A percentile compares a stretch with the other conserved stretches of the same genome.
These are phyloP conservation scores for Schizopygopsis pylzovi DNA, from an alignment of 2,797 vertebrate genomes.

Conservation along the genomic window DNA sequence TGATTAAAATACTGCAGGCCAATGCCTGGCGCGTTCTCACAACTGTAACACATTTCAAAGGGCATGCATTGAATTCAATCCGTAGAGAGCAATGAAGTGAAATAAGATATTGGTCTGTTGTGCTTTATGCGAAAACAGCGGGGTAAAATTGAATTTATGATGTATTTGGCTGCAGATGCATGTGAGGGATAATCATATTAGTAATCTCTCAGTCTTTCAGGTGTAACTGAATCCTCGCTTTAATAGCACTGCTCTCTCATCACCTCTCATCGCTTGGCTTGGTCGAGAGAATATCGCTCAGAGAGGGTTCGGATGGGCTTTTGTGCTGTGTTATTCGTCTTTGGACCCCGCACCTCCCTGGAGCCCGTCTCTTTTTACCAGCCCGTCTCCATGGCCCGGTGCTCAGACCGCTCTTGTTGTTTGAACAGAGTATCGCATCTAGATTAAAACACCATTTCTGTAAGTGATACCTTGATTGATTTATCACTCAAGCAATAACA, in stretches of 20 bases:
- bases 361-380: slow-evolving; percentile 70
- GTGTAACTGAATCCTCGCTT: slow-evolving; percentile 76
- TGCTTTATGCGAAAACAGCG: slow-evolving; percentile 72
- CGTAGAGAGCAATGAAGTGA: slow-evolving; percentile 65
- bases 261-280: slow-evolving; percentile 55
- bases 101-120: slow-evolving; percentile 76
- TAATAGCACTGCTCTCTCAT: slow-evolving; percentile 56
- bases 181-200: slow-evolving; percentile 80
- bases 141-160: slow-evolving; percentile 81
- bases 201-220: slow-evolving; percentile 76
- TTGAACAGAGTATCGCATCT: slow-evolving; percentile 59
- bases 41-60: slow-evolving; percentile 39
- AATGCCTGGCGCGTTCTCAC: slow-evolving; percentile 17
- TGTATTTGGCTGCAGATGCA: slow-evolving; percentile 77
- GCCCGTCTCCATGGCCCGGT: slow-evolving; percentile 58
- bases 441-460: slow-evolving; percentile 74
- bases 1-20: background rate
- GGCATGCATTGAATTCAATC: slow-evolving; percentile 36
- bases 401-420: slow-evolving; percentile 65
- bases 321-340: slow-evolving; percentile 69
- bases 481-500: slow-evolving; percentile 61
- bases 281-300: slow-evolving; percentile 62
- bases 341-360: slow-evolving; percentile 56
- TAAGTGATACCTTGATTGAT: slow-evolving; percentile 71
- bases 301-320: slow-evolving; percentile 61